Evolutionary conservation across 2,113 vertebrate species (phyloP), one percentile per base, ranked within the genome.

Genomic region (Telmatochromis bifrenatus): DNA sequence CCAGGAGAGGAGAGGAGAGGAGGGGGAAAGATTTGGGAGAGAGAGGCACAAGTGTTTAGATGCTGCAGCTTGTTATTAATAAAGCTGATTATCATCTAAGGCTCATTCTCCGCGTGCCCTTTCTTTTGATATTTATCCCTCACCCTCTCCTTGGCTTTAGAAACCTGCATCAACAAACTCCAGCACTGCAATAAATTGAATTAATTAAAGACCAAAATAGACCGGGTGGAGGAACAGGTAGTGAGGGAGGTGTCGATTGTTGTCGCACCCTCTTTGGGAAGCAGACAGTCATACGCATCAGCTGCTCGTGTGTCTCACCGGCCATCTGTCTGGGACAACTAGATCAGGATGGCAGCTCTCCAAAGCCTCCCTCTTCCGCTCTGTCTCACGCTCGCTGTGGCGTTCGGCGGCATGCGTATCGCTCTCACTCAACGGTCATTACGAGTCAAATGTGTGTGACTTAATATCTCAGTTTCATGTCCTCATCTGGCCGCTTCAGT

Each of bases 321-420:
- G 79, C 93, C 89, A 93, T 95, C 93, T 93, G 91, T 93, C 91
- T 58, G 92, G 81, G 89, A 89, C 90, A 82, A 86, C 84, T 51
- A 79, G 88, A 91, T 93, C 88, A 62, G 82, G 85, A 49, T 87
- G 89, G 92, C 90, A 53, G 68, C 62, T 21, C 77, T 87, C 89
- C 88, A 92, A 84, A 33, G 49, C 28, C 85, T 84, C 81, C 23
- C 45, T 73, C 86, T 51, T 53, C 70, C 23, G 75, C 73, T 37
- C 55, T 56, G 60, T 75, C 70, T 73, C 83, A 83, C 39, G 6
- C 84, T 56, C 37, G 83, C 54, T 21, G 81, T 65, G 62, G 56
- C 81, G 55, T 89, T 85, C 55, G 35, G 83, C 83, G 77, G 83
- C 33, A 81, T 89, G 51, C 83, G 47, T 12, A 85, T 82, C 79